These are phyloP conservation scores for Pterostichus niger DNA, from an alignment of 2,888 invertebrate genomes.

Conservation along the genomic window DNA sequence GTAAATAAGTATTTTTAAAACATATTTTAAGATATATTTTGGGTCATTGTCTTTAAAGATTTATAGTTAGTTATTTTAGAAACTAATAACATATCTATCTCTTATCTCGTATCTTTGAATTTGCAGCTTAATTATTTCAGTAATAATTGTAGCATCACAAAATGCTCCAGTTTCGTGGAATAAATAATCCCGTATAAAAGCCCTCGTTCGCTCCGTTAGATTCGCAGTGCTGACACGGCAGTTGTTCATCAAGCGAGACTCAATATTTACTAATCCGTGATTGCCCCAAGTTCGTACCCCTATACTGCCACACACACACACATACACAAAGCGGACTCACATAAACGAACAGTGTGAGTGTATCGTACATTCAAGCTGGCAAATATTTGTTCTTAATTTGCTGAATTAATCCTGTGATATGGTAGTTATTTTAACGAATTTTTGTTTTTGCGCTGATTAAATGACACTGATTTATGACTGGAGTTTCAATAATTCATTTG, in stretches of 20 bases:
- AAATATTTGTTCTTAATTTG: constrained; percentile 58
- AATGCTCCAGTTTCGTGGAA: neutral
- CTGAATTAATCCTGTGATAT: constrained; percentile 51
- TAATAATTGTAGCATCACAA: constrained; percentile 5
- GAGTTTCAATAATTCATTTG: neutral
- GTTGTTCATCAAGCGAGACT: constrained; percentile 57
- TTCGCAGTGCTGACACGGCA: constrained; percentile 46
- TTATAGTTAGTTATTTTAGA: too few species aligned
- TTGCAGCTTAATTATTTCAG: neutral
- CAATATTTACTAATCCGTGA: constrained; percentile 65
- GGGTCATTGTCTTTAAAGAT: too few species aligned
- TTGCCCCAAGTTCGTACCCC: constrained; percentile 45
- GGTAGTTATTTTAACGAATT: constrained; percentile 17
- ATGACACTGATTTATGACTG: neutral
- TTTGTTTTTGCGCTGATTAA: neutral
- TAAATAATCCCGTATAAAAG: constrained; percentile 13
- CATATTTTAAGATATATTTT: too few species aligned
- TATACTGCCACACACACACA: constrained; percentile 3
- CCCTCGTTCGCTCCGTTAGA: constrained; percentile 11
- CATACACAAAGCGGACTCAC: constrained; percentile 27
- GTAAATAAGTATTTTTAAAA: too few species aligned
- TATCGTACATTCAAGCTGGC: neutral
- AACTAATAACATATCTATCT: too few species aligned
- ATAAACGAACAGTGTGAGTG: neutral
- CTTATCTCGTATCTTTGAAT: neutral